These are phyloP conservation scores for Macropus fuliginosus DNA, from an alignment of 2,797 vertebrate species.

Conservation along the genomic window DNA sequence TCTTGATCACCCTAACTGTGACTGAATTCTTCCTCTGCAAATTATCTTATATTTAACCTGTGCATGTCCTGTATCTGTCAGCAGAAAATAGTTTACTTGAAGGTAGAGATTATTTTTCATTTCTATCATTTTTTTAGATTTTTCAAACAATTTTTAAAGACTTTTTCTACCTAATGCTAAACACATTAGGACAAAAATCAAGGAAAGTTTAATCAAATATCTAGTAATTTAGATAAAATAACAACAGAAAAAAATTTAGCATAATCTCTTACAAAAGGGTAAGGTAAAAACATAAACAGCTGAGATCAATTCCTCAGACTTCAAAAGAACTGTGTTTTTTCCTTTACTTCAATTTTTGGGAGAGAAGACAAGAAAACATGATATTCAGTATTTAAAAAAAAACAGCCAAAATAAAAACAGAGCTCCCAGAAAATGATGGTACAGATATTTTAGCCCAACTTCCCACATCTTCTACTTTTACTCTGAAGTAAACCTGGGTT, in stretches of 20 bases:
- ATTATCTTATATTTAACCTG: not conserved
- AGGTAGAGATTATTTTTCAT: not conserved
- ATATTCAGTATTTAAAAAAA: not conserved
- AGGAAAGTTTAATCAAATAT: not conserved
- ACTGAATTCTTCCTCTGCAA: not conserved
- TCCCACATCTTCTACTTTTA: not conserved
- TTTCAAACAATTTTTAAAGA: not conserved
- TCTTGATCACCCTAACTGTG: not conserved
- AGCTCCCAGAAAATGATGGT: not conserved
- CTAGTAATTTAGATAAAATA: not conserved
- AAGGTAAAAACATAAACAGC: not conserved
- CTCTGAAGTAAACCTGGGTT: not conserved
- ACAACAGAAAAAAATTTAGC: not conserved
- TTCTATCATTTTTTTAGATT: constrained; percentile 26
- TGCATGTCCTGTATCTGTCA: not conserved
- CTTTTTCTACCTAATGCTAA: not conserved
- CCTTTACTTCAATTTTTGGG: not conserved
- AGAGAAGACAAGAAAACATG: not conserved
- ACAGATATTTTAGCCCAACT: not conserved
- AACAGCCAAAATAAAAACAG: not conserved
- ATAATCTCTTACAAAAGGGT: not conserved
- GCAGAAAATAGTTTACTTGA: not conserved
- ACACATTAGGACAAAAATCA: not conserved
- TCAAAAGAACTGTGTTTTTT: not conserved
- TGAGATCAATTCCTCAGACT: not conserved